Evolutionary conservation across 2,888 invertebrate species (phyloP).

Genomic region (Nasonia oneida): DNA sequence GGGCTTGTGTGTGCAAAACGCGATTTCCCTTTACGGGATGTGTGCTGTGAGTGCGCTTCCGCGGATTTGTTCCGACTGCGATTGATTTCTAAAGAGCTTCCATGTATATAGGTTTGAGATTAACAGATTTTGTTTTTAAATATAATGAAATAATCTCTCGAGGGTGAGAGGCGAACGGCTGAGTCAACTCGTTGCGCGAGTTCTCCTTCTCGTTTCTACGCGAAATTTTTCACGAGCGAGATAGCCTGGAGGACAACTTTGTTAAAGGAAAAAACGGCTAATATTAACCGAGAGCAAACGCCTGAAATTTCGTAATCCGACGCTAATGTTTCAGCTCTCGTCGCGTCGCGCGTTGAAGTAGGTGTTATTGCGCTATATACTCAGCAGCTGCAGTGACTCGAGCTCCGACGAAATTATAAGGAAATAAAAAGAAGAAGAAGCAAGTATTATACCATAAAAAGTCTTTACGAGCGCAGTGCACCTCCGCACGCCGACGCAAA

Average conservation of each 20-base stretch:
- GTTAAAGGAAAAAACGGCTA: background rate
- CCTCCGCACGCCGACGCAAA: too few relatives aligned
- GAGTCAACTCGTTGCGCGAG: background rate
- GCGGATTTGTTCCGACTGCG: background rate
- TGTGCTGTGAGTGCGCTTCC: too few relatives aligned
- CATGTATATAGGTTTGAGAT: background rate
- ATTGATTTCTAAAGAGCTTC: background rate
- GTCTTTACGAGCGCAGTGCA: too few relatives aligned
- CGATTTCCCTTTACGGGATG: background rate
- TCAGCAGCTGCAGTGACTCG: too few relatives aligned
- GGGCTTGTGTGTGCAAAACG: background rate
- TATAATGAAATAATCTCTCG: background rate
- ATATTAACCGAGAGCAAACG: constrained; percentile 15
- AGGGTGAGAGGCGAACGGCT: background rate
- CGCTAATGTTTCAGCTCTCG: background rate
- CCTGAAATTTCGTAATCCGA: background rate
- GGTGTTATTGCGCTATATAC: background rate
- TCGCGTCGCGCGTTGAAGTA: background rate
- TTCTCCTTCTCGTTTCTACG: background rate
- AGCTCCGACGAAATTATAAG: too few relatives aligned
- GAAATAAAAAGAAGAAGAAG: too few relatives aligned
- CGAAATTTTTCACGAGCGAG: background rate
- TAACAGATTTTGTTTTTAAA: background rate
- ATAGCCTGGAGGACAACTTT: constrained; percentile 9
- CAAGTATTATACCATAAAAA: too few relatives aligned